Conservation (phyloP, 2,888 invertebrate genomes). For the Drosophila seclusa region DNA sequence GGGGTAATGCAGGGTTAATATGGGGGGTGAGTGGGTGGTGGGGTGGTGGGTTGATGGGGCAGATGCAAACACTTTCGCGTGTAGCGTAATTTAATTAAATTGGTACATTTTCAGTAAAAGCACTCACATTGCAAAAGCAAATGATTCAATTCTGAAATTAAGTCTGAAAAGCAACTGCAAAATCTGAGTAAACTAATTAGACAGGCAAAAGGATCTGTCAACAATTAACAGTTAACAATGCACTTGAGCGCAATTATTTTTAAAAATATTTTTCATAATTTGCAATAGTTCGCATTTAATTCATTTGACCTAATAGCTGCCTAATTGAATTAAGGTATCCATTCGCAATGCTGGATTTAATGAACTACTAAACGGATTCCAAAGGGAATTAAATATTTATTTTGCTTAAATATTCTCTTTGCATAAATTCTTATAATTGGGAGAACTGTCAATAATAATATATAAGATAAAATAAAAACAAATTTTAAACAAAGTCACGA, state of each 20-base stretch:
- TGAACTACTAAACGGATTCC: not conserved
- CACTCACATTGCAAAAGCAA: slow-evolving; percentile 56
- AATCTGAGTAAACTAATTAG: not conserved
- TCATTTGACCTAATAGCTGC: not conserved
- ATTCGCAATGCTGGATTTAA: not conserved
- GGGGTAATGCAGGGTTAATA: slow-evolving; percentile 1
- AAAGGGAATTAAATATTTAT: not conserved
- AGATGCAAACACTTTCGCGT: slow-evolving; percentile 66
- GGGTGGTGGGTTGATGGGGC: not conserved
- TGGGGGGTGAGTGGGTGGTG: not conserved
- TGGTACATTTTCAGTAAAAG: slow-evolving; percentile 63
- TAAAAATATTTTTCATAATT: not conserved
- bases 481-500: not conserved
- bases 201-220: not conserved
- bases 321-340: not conserved
- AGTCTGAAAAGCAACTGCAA: slow-evolving; percentile 18
- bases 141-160: slow-evolving; percentile 63
- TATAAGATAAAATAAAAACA: not conserved
- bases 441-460: not conserved
- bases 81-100: slow-evolving; percentile 71
- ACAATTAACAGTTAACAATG: not conserved
- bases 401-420: not conserved
- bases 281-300: not conserved
- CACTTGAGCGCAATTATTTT: not conserved
- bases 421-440: not conserved